These are phyloP conservation scores for Drosophila hamatofila DNA, from an alignment of 2,888 invertebrate species.

Conservation along the genomic window DNA sequence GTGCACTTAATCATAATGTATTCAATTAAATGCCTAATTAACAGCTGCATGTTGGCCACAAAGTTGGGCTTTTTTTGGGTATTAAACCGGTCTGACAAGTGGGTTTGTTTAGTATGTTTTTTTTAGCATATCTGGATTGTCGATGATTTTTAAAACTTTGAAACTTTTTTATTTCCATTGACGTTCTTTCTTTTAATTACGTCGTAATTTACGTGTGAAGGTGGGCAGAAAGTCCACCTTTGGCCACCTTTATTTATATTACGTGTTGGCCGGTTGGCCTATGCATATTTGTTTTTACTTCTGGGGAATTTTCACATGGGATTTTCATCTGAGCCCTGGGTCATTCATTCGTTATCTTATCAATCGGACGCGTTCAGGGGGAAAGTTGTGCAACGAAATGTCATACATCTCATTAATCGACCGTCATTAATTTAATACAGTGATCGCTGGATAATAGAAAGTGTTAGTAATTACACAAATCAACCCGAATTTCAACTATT, in stretches of 20 bases:
- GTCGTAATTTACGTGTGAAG: not conserved
- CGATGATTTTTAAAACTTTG: not conserved
- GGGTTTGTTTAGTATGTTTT: not conserved
- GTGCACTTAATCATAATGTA: slow-evolving; percentile 39
- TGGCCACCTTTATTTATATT: slow-evolving; percentile 1
- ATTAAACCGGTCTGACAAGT: slow-evolving; percentile 33
- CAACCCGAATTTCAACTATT: not conserved
- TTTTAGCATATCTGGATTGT: slow-evolving; percentile 12
- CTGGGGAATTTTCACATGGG: slow-evolving; percentile 31
- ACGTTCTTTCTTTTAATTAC: not conserved
- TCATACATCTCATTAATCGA: not conserved
- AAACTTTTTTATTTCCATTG: not conserved
- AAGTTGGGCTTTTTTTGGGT: slow-evolving; percentile 22
- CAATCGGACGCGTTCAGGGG: slow-evolving; percentile 7
- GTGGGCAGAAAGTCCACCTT: slow-evolving; percentile 1
- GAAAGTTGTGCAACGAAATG: slow-evolving; percentile 31
- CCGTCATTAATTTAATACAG: slow-evolving; percentile 22
- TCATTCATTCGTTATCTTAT: slow-evolving; percentile 41
- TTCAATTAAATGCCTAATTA: slow-evolving; percentile 38
- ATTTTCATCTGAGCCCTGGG: slow-evolving; percentile 18
- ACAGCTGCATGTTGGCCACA: slow-evolving; percentile 44
- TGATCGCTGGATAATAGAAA: not conserved
- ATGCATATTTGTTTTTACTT: slow-evolving; percentile 13
- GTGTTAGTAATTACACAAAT: not conserved
- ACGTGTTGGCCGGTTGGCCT: slow-evolving; percentile 15